phyloP scores from a whole-genome alignment of 2,888 invertebrate genomes.

The Orthosia incerta region DNA sequence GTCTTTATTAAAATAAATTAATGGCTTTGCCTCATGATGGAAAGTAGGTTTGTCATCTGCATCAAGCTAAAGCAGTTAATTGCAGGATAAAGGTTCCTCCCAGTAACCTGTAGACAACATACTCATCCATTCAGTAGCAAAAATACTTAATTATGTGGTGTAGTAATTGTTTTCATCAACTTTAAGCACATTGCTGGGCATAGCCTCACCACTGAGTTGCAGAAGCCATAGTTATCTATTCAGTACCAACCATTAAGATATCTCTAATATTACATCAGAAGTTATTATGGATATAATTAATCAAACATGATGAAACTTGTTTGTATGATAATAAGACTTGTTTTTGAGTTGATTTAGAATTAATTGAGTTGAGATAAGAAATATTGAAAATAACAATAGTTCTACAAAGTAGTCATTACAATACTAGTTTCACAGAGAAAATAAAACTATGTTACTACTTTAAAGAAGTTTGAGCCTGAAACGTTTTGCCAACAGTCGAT shows the following conservation, averaged over 20 bases:
- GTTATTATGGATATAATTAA: neutral
- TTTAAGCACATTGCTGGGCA: too few relatives aligned
- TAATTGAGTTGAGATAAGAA: conserved; percentile 9
- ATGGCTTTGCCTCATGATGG: neutral
- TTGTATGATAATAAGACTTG: neutral
- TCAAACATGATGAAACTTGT: neutral
- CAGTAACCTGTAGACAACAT: neutral
- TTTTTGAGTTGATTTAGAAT: too few relatives aligned
- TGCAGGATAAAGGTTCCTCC: neutral
- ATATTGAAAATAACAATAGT: neutral
- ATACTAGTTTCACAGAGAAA: too few relatives aligned
- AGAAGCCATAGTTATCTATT: too few relatives aligned
- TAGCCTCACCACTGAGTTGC: too few relatives aligned
- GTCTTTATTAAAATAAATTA: neutral
- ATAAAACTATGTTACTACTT: too few relatives aligned
- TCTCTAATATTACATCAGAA: conserved; percentile 3
- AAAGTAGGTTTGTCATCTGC: neutral
- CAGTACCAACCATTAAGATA: neutral
- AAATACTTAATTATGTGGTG: too few relatives aligned
- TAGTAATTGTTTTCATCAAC: too few relatives aligned
- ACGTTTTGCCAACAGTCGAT: too few relatives aligned
- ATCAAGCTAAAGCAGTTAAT: neutral
- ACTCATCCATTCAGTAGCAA: neutral
- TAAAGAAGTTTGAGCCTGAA: too few relatives aligned
- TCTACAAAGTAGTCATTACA: neutral